Evolutionary conservation across 1,140 invertebrate genomes (phyloP).

Genomic region (Dryas iulia): DNA sequence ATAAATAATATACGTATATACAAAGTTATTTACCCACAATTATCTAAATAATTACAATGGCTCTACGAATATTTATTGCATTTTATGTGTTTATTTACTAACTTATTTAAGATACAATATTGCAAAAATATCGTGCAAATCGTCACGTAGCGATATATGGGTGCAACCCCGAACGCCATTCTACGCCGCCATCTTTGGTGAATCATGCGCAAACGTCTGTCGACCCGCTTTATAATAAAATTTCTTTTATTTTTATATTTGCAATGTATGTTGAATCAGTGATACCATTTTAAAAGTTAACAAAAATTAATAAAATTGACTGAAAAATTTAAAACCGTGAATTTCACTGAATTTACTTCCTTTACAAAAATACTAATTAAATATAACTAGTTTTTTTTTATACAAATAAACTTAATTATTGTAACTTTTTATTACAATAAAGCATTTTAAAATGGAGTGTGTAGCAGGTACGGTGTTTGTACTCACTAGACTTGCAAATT

Average conservation of each 20-base stretch:
- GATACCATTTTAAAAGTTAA: neutral
- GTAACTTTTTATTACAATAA: neutral
- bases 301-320: no score
- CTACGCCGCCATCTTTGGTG: neutral
- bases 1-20: neutral
- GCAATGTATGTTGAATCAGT: neutral
- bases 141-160: conserved; percentile 9
- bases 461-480: neutral
- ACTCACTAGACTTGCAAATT: neutral
- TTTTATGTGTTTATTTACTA: neutral
- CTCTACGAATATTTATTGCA: neutral
- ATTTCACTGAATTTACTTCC: neutral
- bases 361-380: neutral
- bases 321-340: neutral
- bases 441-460: neutral
- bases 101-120: neutral
- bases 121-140: conserved; percentile 6
- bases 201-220: neutral
- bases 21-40: no score
- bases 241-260: neutral
- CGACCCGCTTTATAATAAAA: neutral
- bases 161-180: neutral
- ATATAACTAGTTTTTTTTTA: neutral
- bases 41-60: neutral
- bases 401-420: neutral